Conservation (phyloP, 2,797 vertebrate genomes). For the Phyllotis vaccarum region DNA sequence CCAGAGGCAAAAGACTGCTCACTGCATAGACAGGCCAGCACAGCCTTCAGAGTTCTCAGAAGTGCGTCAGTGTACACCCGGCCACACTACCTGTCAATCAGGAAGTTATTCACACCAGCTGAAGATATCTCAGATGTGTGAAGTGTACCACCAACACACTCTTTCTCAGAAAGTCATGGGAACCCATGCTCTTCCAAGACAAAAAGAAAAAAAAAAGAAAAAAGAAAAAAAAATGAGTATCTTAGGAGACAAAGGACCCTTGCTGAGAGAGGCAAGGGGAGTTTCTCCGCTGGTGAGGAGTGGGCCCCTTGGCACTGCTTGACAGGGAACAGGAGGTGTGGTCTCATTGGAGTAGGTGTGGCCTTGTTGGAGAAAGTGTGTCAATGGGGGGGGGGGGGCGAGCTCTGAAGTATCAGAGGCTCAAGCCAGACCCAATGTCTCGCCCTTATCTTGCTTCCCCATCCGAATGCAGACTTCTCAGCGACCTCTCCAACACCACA, state of each 20-base stretch:
- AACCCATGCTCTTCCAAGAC: background rate
- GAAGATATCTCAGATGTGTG: background rate
- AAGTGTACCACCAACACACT: background rate
- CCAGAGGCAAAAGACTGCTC: background rate
- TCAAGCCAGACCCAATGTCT: background rate
- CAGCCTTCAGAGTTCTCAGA: background rate
- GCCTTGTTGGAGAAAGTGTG: background rate
- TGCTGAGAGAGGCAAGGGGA: background rate
- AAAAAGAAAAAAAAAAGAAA: background rate
- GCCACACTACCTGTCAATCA: background rate
- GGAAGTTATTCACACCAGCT: background rate
- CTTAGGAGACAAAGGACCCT: background rate
- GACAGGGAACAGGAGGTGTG: background rate
- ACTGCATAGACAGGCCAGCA: background rate
- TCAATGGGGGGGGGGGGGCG: no score
- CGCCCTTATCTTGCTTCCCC: background rate
- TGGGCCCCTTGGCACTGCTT: background rate
- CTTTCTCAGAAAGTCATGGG: constrained; percentile 28
- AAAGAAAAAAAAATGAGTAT: background rate
- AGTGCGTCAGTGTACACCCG: background rate
- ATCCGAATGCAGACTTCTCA: background rate
- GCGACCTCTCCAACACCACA: background rate
- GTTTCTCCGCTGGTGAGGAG: background rate
- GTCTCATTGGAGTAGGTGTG: background rate
- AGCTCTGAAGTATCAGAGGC: background rate